Evolutionary conservation across 2,797 vertebrate genomes (phyloP), one percentile per base, ranked within the genome.

Genomic region (Sitta carolinensis): DNA sequence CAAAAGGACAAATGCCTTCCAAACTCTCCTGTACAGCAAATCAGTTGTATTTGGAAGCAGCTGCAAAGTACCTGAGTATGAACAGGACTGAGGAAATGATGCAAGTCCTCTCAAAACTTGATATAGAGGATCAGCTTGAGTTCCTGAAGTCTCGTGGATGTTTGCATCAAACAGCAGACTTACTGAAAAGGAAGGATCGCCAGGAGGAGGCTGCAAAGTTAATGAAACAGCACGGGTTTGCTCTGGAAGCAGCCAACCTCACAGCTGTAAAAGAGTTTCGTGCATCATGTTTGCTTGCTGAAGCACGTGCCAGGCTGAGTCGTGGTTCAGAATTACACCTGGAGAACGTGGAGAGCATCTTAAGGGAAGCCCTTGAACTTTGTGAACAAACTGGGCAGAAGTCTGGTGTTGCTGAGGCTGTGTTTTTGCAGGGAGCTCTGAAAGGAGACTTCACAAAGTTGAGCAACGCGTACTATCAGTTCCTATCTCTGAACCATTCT

Each of bases 181-280:
- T 98, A 38, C 23, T 98, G 67, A 96, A 97, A 79, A 94, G 89
- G 74, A 97, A 97, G 36, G 93, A 96, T 7, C 96, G 97, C 66
- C 94, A 94, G 54, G 98, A 98, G 89, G 98, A 98, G 84, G 98
- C 98, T 18, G 98, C 98, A 10, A 92, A 96, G 66, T 40, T 98
- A 26, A 98, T 98, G 98, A 98, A 97, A 57, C 97, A 98, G 15
- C 97, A 98, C 0, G 98, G 98, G 3, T 96, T 85, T 83, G 92
- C 98, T 63, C 91, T 98, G 85, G 97, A 98, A 61, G 98, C 98
- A 7, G 98, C 98, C 75, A 94, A 84, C 48, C 97, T 98, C 54
- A 98, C 98, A 0, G 88, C 94, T 2, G 22, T 96, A 21, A 97
- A 95, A 78, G 98, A 97, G 82, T 98, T 98, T 12, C 97, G 97